Conservation (phyloP, 2,888 invertebrate genomes). For the Amiota minor region DNA sequence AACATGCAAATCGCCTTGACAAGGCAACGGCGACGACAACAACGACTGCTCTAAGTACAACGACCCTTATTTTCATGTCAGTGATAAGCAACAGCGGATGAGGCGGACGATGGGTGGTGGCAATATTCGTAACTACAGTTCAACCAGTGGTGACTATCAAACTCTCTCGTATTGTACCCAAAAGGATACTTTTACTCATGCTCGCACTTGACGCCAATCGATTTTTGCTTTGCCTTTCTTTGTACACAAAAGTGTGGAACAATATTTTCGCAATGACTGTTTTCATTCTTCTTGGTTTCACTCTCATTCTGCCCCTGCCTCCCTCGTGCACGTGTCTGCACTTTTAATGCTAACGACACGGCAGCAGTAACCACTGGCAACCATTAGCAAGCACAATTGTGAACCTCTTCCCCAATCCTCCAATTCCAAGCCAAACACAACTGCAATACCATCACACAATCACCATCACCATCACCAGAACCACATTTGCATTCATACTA, state of each 20-base stretch:
- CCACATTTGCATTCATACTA: neutral
- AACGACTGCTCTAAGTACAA: conserved; percentile 1
- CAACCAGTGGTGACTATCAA: neutral
- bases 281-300: neutral
- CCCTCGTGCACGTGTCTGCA: conserved; percentile 63
- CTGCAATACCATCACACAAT: neutral
- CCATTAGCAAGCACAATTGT: conserved; percentile 25
- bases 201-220: neutral
- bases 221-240: neutral
- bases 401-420: neutral
- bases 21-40: neutral
- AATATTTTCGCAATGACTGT: conserved; percentile 18
- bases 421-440: neutral
- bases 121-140: neutral
- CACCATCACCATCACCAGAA: conserved; percentile 3
- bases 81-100: conserved; percentile 12
- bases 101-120: neutral
- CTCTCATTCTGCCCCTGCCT: neutral
- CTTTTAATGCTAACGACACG: conserved; percentile 61
- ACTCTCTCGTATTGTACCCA: neutral
- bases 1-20: conserved; percentile 21
- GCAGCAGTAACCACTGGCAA: conserved; percentile 40
- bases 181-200: neutral
- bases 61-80: conserved; percentile 21
- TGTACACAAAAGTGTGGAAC: neutral